phyloP scores from a whole-genome alignment of 2,797 vertebrate genomes.

The Clarias fuscus region DNA sequence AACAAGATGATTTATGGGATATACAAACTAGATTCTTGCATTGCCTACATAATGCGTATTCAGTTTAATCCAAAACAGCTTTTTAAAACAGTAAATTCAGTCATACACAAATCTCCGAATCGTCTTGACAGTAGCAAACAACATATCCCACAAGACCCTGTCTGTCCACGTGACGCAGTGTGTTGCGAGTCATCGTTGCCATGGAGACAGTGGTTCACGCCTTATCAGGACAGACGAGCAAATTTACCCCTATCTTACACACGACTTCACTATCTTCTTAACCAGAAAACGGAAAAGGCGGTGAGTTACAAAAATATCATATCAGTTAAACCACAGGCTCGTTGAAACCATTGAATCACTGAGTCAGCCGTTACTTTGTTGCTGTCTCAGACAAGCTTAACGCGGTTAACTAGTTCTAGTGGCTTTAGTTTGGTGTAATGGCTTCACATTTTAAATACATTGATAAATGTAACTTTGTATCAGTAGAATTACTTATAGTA shows the following conservation, averaged over 20 bases:
- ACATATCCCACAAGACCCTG: not conserved
- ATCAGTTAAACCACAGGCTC: not conserved
- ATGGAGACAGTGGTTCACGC: slow-evolving; percentile 59
- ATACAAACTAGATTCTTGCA: not conserved
- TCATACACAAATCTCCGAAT: not conserved
- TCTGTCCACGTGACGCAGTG: not conserved
- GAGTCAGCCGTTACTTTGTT: not conserved
- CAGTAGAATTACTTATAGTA: no score
- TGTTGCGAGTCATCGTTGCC: slow-evolving; percentile 62
- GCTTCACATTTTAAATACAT: not conserved
- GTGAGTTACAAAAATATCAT: slow-evolving; percentile 62
- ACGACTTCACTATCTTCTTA: slow-evolving; percentile 50
- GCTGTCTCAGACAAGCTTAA: not conserved
- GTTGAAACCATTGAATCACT: not conserved
- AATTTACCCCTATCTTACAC: slow-evolving; percentile 31
- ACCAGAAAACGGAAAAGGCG: slow-evolving; percentile 47
- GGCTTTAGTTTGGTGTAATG: not conserved
- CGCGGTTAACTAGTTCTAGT: not conserved
- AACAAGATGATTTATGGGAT: not conserved
- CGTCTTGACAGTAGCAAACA: not conserved
- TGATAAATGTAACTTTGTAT: no score
- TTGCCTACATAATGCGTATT: not conserved
- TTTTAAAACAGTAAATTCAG: not conserved
- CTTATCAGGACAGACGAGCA: slow-evolving; percentile 41
- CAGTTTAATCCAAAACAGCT: not conserved